Evolutionary conservation across 2,888 invertebrate species (phyloP).

Genomic region (Azorinus chamasolen): DNA sequence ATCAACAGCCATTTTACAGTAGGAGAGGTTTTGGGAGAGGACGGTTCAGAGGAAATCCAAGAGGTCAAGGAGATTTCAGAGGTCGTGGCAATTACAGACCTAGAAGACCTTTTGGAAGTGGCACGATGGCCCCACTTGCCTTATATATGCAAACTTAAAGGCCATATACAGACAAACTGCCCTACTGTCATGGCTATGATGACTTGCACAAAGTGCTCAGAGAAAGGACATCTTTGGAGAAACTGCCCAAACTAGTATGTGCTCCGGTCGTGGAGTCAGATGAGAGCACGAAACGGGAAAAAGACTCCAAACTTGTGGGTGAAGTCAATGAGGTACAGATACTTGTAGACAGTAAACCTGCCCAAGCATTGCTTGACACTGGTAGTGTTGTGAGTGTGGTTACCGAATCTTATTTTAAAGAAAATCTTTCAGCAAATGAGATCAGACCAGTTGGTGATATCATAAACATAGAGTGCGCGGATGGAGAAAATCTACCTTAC

Average conservation of each 20-base stretch:
- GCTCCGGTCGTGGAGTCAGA: conserved; percentile 27
- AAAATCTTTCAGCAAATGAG: conserved; percentile 15
- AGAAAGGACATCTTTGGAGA: conserved; percentile 1
- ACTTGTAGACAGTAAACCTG: conserved; percentile 1
- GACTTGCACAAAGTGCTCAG: no score
- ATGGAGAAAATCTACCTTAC: conserved; percentile 50
- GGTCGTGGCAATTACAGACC: neutral
- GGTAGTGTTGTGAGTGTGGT: conserved; percentile 47
- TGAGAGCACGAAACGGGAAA: conserved; percentile 4
- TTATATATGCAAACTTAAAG: conserved; percentile 15
- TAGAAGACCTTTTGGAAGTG: conserved; percentile 5
- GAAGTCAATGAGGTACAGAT: conserved; percentile 24
- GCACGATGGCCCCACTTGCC: conserved; percentile 15
- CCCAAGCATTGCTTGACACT: conserved; percentile 37
- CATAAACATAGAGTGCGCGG: conserved; percentile 63
- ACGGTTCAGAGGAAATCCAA: neutral
- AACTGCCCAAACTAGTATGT: conserved; percentile 29
- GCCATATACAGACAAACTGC: conserved; percentile 18
- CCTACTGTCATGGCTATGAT: conserved; percentile 4
- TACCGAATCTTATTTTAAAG: conserved; percentile 26
- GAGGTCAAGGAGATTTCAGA: neutral
- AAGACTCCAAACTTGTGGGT: conserved; percentile 38
- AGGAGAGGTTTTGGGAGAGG: neutral
- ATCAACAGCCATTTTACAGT: neutral
- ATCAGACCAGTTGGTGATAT: conserved; percentile 34